These are phyloP conservation scores for Hemibagrus guttatus DNA, from an alignment of 2,797 vertebrate species.

Conservation along the genomic window DNA sequence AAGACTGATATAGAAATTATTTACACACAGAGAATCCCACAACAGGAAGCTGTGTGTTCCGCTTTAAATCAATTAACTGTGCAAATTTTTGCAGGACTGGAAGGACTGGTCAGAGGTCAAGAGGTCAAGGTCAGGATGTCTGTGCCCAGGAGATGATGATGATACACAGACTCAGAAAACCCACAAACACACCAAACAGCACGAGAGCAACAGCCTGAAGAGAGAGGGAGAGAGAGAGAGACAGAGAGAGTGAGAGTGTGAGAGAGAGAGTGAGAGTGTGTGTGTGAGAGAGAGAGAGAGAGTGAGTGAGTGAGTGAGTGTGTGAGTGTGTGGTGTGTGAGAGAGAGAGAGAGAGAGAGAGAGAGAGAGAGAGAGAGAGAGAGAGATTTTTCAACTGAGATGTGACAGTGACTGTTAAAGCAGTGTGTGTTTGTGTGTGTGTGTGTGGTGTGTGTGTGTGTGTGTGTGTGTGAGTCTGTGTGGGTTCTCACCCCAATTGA, in stretches of 20 bases:
- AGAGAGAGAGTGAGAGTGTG: neutral
- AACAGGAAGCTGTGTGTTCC: too few relatives aligned
- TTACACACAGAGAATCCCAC: too few relatives aligned
- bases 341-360: neutral
- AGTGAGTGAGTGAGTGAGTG: too few relatives aligned
- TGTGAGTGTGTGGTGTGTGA: too few relatives aligned
- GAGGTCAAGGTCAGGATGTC: constrained; percentile 68
- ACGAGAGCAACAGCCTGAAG: constrained; percentile 70
- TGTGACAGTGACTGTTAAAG: neutral
- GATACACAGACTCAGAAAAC: constrained; percentile 81
- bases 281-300: neutral
- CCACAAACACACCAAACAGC: constrained; percentile 83
- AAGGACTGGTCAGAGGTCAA: constrained; percentile 9
- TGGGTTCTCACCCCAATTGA: constrained; percentile 81
- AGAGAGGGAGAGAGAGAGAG: neutral
- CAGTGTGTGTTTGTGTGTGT: neutral
- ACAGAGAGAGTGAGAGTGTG: neutral
- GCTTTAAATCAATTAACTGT: neutral
- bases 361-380: neutral
- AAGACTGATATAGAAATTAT: too few relatives aligned
- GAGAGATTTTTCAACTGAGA: neutral
- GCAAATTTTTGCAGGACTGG: neutral
- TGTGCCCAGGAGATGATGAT: constrained; percentile 82
- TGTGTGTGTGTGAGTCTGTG: neutral
- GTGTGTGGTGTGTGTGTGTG: neutral